A percentile compares a stretch with the other conserved stretches of the same genome.
These are phyloP conservation scores for Sandelia bainsii DNA, from an alignment of 2,797 vertebrate genomes.

Conservation along the genomic window DNA sequence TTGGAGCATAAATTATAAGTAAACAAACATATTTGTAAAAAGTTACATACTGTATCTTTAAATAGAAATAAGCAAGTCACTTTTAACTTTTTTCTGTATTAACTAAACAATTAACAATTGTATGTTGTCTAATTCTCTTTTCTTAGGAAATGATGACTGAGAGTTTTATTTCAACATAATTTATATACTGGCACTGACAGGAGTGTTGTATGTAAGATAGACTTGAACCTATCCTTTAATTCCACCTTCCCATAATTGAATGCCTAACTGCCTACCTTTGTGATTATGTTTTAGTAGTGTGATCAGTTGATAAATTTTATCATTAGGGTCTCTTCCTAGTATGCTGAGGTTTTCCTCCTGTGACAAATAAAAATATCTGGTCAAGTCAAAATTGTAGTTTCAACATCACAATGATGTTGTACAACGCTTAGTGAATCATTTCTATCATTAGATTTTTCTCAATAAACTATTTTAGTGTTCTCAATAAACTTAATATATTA, in stretches of 20 bases:
- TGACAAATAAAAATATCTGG: background rate
- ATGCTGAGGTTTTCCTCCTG: background rate
- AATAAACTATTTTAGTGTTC: too few species aligned
- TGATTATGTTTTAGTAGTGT: background rate
- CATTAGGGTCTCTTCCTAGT: background rate
- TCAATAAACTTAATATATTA: background rate
- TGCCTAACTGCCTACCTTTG: background rate
- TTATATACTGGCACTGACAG: background rate
- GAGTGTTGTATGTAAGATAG: background rate
- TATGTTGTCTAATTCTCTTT: background rate
- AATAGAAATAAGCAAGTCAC: too few species aligned
- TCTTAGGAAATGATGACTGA: background rate
- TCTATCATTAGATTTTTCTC: too few species aligned
- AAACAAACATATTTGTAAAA: too few species aligned
- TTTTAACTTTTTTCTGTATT: too few species aligned
- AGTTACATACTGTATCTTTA: too few species aligned
- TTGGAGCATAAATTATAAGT: too few species aligned
- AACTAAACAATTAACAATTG: too few species aligned
- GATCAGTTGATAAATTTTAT: background rate
- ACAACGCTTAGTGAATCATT: too few species aligned
- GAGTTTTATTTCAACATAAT: background rate
- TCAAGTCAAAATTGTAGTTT: background rate
- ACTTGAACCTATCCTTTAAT: background rate
- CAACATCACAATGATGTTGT: too few species aligned
- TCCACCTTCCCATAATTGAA: background rate